Base-by-base conservation (phyloP, 30 jellyfish, hydroid and myxozoan genomes). In the Nemopilema nomurai region DNA sequence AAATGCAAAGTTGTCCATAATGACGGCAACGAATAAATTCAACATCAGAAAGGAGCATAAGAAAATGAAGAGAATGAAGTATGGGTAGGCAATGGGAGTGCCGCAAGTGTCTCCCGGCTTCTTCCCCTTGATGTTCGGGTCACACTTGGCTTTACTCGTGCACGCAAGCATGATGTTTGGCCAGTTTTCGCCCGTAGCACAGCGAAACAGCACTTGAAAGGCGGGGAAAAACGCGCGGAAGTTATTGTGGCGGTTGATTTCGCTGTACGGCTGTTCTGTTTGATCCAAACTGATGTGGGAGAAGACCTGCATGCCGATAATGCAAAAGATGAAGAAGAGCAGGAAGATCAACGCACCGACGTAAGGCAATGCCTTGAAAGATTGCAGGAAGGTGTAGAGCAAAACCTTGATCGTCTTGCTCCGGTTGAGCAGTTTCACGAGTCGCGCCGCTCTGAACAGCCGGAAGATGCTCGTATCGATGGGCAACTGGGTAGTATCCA, bases 141-240 rank as follows among this genome's bases (percentile, higher is more conserved):
- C 97, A 71, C 97, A 90, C 64, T 74, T 79, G 18, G 97, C 97
- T 1, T 75, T 68, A 13, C 86, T 62, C 0, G 90, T 70, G 69
- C 97, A 90, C 16, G 97, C 97, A 24, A 62, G 63, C 97, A 90
- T 90, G 16, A 90, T 82, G 26, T 77, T 82, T 0, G 97, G 97
- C 97, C 97, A 90, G 33, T 83, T 90, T 71, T 90, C 97, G 33
- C 97, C 97, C 8, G 97, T 90, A 1, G 97, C 97, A 67, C 83
- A 74, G 19, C 97, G 86, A 80, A 90, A 90, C 20, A 90, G 87
- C 20, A 90, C 91, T 51, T 90, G 97, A 17, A 90, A 82, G 1
- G 94, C 77, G 17, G 84, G 84, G 77, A 84, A 82, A 26, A 82
- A 90, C 21, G 97, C 78, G 1, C 97, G 83, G 69, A 90, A 90